Base-by-base conservation (phyloP, 2,888 invertebrate genomes). In the Cryptophagus acutangulus region DNA sequence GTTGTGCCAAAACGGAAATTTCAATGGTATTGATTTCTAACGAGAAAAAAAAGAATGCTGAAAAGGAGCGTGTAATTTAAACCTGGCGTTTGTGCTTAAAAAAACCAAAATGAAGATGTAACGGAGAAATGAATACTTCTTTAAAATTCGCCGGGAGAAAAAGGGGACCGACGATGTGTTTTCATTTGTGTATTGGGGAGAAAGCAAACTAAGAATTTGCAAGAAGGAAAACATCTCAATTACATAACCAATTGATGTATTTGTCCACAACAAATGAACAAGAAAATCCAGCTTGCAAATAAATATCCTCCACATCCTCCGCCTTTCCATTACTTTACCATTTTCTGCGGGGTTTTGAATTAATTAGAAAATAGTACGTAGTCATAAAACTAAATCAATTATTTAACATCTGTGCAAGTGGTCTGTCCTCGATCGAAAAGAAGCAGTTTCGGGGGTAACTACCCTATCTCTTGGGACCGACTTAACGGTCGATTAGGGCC, bases 401-500 rank as follows among this genome's bases (percentile, higher is more conserved):
- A 56, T 49, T 6, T 44, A 50, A 51, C 56, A 56, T 56, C 48
- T 56, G 56, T 48, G 49, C 48, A 49, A 56, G 56, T 56, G 56
- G 54, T 39, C 36, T 38, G 43, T 20, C 37, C 41, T 37, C 39
- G 14, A 39, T 36, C 38, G 26, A 20, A 31, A 49, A 49, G 49
- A 48, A 43, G 40, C 41, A 47, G 44, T 54, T 50, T 52, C 46
- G 53, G 51, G 53, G 55, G 38, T 53, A 55, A 58, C 55, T 58
- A 56, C 59, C 59, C 62, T 48, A 49, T 61, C 64, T 55, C 63
- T 42, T 33, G 63, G 62, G 66, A 55, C 47, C 59, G 61, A 59
- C 66, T 67, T 67, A 65, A 64, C 69, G 67, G 60, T 67, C 69
- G 67, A 67, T 69, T 69, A 67, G 65, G 62, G 65, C 58, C 62